Evolutionary conservation across 2,888 invertebrate genomes (phyloP).

Genomic region (Ferdinandea cuprea): DNA sequence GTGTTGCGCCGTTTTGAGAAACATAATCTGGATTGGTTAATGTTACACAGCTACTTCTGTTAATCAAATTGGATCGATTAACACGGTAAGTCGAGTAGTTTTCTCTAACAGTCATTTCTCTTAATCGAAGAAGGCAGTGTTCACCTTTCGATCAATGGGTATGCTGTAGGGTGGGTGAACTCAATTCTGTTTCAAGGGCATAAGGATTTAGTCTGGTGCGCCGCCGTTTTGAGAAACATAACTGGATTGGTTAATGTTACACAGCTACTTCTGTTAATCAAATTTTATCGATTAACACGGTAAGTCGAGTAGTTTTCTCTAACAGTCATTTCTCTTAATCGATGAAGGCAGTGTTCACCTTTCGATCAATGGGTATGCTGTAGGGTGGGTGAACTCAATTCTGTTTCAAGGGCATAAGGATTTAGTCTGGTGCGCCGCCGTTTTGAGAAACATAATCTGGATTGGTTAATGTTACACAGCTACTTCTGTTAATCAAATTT

Average conservation of each 20-base stretch:
- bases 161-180: neutral
- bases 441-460: neutral
- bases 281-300: constrained; percentile 71
- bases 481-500: constrained; percentile 76
- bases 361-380: constrained; percentile 62
- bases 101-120: constrained; percentile 77
- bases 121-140: constrained; percentile 75
- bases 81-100: constrained; percentile 77
- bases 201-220: too few relatives aligned
- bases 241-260: constrained; percentile 50
- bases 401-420: neutral
- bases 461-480: constrained; percentile 70
- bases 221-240: neutral
- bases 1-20: neutral
- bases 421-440: too few relatives aligned
- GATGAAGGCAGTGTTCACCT: constrained; percentile 70
- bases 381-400: neutral
- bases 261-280: constrained; percentile 77
- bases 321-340: constrained; percentile 78
- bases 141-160: constrained; percentile 69
- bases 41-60: constrained; percentile 78
- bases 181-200: neutral
- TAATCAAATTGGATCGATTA: constrained; percentile 39
- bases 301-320: constrained; percentile 76
- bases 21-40: neutral